Evolutionary conservation across 2,888 invertebrate species (phyloP), one percentile per base, ranked within the genome.

Genomic region (Drosophila peninsularis): DNA sequence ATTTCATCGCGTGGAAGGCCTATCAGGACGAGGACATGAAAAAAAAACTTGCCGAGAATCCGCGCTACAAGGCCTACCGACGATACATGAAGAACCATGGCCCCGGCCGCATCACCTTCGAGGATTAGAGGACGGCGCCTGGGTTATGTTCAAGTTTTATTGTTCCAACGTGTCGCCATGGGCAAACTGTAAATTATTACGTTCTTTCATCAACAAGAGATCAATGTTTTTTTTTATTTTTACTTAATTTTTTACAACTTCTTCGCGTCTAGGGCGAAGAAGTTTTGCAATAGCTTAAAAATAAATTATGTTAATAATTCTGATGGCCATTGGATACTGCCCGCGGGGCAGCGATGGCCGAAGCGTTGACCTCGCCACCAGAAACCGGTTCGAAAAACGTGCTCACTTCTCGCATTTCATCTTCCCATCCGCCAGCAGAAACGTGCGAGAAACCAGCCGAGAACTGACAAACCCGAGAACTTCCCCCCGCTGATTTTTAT

Each of bases 21-120:
- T 94, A 95, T 58, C 96, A 97, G 91, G 98, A 98, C 80, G 97
- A 97, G 82, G 96, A 97, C 90, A 94, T 95, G 90, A 97, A 97
- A 90, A 95, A 95, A 77, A 95, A 96, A 81, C 91, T 98, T 90
- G 97, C 98, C 0, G 96, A 97, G 85, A 98, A 95, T 93, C 96
- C 96, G 57, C 95, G 95, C 89, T 97, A 97, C 91, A 98, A 98
- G 92, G 96, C 96, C 72, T 98, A 98, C 90, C 94, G 98, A 69
- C 94, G 98, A 64, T 98, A 97, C 91, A 95, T 98, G 93, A 98
- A 97, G 92, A 96, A 96, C 87, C 97, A 97, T 90, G 98, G 97
- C 4, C 95, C 96, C 0, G 96, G 97, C 1, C 94, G 98, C 89
- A 96, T 98, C 94, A 97, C 96, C n/a, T 98, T 98, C 92, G 97